phyloP scores from a whole-genome alignment of 2,888 invertebrate genomes.

The Lycocerus yunnanus region DNA sequence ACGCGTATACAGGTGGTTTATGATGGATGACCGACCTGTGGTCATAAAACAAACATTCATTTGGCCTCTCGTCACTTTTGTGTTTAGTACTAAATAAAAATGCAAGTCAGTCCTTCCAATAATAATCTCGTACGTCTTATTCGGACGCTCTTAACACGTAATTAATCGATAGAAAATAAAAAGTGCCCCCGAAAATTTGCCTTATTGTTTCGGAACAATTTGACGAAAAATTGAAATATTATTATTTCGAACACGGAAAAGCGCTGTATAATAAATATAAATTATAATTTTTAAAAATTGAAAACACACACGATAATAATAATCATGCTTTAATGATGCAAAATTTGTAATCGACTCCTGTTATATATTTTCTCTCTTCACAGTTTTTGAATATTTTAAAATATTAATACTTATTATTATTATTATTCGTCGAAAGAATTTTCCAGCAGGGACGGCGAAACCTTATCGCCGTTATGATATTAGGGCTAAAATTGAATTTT shows the following conservation, averaged over 20 bases:
- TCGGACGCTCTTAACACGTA: not conserved
- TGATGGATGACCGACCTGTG: slow-evolving; percentile 52
- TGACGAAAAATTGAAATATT: not conserved
- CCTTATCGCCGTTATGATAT: not conserved
- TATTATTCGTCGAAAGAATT: not conserved
- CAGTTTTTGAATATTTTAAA: not conserved
- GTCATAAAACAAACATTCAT: slow-evolving; percentile 50
- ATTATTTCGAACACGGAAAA: not conserved
- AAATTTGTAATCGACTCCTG: not conserved
- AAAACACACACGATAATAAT: not conserved
- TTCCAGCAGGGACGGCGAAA: not conserved
- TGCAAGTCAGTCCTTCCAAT: slow-evolving; percentile 15
- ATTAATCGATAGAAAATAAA: not conserved
- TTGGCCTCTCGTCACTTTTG: slow-evolving; percentile 44
- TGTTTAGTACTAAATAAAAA: slow-evolving; percentile 28
- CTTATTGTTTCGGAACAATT: not conserved
- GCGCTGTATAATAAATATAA: not conserved
- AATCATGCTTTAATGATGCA: not conserved
- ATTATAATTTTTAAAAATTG: not conserved
- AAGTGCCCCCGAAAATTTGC: not conserved
- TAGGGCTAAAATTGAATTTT: not conserved
- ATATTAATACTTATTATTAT: not conserved
- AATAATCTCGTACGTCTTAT: not conserved
- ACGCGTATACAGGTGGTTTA: slow-evolving; percentile 51
- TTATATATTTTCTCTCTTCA: not conserved